Conservation (phyloP, 2,888 invertebrate species). For the Microchrysa polita region DNA sequence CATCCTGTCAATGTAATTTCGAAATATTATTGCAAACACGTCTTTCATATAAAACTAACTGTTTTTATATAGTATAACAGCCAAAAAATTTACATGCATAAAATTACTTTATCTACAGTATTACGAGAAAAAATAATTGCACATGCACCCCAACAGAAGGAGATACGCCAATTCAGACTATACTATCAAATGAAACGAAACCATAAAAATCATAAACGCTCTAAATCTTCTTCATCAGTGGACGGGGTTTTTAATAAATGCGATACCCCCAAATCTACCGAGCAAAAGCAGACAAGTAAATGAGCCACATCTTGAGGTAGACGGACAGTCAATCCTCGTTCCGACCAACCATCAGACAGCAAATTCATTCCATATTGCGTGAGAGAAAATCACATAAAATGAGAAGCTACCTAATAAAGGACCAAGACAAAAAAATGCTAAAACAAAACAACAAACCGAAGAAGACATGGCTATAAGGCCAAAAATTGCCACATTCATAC, state of each 20-base stretch:
- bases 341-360: too few species aligned
- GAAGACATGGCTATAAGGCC: background rate
- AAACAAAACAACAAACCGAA: background rate
- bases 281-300: background rate
- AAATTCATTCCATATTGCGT: background rate
- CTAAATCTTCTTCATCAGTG: background rate
- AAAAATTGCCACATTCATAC: background rate
- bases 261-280: background rate
- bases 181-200: background rate
- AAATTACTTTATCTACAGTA: too few species aligned
- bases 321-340: background rate
- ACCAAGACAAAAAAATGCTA: background rate
- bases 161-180: background rate
- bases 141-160: background rate
- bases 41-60: too few species aligned
- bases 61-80: too few species aligned
- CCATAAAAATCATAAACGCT: constrained; percentile 6
- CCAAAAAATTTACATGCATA: too few species aligned
- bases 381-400: constrained; percentile 11
- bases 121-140: background rate
- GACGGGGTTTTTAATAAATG: too few species aligned
- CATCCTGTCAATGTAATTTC: too few species aligned
- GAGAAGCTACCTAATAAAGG: constrained; percentile 5
- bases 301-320: background rate
- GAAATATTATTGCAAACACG: too few species aligned